phyloP scores from a whole-genome alignment of 2,113 vertebrate species.

The Hypocryptadius cinnamomeus region DNA sequence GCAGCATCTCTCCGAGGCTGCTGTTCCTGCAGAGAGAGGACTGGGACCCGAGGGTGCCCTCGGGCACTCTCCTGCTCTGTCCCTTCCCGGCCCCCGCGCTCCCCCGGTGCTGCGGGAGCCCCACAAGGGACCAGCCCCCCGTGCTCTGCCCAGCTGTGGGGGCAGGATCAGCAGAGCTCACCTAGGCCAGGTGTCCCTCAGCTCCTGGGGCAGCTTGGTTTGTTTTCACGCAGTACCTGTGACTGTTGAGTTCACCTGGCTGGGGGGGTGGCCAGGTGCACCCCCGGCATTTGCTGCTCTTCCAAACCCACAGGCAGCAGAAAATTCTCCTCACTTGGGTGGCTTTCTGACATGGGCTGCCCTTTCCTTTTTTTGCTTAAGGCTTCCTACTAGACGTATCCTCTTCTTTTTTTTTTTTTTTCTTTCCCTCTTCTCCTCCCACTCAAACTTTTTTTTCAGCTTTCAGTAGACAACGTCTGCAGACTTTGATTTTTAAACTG shows the following conservation, averaged over 20 bases:
- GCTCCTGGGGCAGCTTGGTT: neutral
- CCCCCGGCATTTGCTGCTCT: neutral
- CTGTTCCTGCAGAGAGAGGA: neutral
- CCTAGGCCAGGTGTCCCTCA: neutral
- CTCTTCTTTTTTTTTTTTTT: neutral
- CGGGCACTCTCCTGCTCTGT: neutral
- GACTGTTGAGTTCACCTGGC: neutral
- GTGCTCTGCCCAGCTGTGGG: neutral
- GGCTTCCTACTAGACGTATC: neutral
- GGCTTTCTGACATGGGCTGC: slow-evolving; percentile 26
- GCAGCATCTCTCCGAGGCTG: neutral
- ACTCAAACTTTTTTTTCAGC: slow-evolving; percentile 29
- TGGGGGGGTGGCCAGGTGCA: neutral
- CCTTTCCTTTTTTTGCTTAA: neutral
- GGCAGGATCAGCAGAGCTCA: neutral
- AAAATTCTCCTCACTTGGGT: slow-evolving; percentile 22
- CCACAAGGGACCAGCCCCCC: neutral
- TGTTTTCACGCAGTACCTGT: neutral
- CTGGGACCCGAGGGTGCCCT: neutral
- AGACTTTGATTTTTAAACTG: slow-evolving; percentile 20
- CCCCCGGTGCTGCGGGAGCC: neutral
- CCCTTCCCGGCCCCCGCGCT: no score
- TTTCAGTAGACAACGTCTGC: slow-evolving; percentile 12
- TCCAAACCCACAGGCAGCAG: slow-evolving; percentile 6
- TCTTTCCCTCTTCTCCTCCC: neutral